Conservation (phyloP, 2,113 vertebrate species). For the Sylvietta virens region DNA sequence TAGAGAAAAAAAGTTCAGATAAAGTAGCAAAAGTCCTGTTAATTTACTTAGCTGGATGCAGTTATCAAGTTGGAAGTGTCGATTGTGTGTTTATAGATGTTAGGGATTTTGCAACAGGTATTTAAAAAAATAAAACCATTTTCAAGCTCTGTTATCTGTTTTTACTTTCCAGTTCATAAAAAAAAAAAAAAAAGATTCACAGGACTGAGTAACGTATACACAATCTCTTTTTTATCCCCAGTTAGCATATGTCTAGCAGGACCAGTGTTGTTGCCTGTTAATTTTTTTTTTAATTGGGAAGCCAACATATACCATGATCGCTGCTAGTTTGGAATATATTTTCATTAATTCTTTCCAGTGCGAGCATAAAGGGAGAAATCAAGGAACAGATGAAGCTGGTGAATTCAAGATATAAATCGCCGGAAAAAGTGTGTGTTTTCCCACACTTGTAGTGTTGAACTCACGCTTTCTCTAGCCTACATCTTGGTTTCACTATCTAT, state of each 20-base stretch:
- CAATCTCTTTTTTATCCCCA: background rate
- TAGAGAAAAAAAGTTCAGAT: background rate
- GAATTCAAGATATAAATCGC: background rate
- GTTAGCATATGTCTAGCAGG: slow-evolving; percentile 45
- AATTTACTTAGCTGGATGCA: background rate
- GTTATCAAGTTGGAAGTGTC: slow-evolving; percentile 5
- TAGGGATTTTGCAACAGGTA: background rate
- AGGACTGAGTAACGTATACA: slow-evolving; percentile 10
- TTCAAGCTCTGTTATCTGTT: slow-evolving; percentile 4
- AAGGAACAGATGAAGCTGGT: slow-evolving; percentile 10
- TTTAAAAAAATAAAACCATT: slow-evolving; percentile 53
- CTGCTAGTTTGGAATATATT: slow-evolving; percentile 40
- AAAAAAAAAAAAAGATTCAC: background rate
- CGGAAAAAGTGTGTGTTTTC: background rate
- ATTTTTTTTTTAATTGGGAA: slow-evolving; percentile 29
- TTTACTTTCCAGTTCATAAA: slow-evolving; percentile 40
- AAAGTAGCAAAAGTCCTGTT: background rate
- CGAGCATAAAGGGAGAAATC: slow-evolving; percentile 11
- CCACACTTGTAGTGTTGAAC: background rate
- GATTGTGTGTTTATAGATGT: slow-evolving; percentile 22
- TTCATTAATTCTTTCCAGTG: slow-evolving; percentile 44
- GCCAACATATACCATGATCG: background rate
- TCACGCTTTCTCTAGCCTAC: slow-evolving; percentile 67
- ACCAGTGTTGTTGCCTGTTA: slow-evolving; percentile 13
- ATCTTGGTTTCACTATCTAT: slow-evolving; percentile 90